Conservation (phyloP, 2,113 vertebrate genomes). For the Aphyosemion australe region DNA sequence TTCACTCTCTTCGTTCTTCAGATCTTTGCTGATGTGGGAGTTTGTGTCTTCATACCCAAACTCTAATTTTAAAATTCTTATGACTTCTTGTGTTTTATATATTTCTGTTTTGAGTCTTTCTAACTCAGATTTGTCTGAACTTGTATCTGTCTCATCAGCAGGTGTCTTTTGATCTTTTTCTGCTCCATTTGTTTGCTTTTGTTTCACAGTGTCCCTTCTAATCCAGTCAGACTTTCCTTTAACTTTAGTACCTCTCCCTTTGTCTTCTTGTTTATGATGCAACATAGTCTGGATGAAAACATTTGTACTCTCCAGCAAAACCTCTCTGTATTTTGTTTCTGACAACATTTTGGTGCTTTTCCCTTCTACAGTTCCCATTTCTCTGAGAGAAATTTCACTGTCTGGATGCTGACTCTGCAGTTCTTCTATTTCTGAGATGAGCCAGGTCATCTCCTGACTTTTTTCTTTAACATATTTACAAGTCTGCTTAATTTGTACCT, state of each 20-base stretch:
- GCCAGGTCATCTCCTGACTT: constrained; percentile 35
- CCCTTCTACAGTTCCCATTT: constrained; percentile 15
- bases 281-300: neutral
- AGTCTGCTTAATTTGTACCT: constrained; percentile 35
- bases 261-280: constrained; percentile 7
- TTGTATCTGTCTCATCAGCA: neutral
- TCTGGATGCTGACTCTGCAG: constrained; percentile 25
- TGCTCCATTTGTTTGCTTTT: neutral
- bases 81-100: constrained; percentile 32
- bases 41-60: constrained; percentile 19
- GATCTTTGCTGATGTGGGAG: neutral
- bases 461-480: constrained; percentile 39
- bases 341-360: constrained; percentile 5
- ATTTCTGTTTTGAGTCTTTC: constrained; percentile 49
- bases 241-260: neutral
- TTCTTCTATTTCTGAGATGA: constrained; percentile 51
- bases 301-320: neutral
- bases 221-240: constrained; percentile 7
- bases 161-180: constrained; percentile 2
- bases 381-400: constrained; percentile 2
- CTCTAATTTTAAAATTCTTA: constrained; percentile 18
- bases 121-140: neutral
- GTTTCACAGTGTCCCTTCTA: constrained; percentile 3
- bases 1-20: neutral
- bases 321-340: constrained; percentile 2